phyloP scores from a whole-genome alignment of 2,797 vertebrate genomes.

The Sardinella longiceps region DNA sequence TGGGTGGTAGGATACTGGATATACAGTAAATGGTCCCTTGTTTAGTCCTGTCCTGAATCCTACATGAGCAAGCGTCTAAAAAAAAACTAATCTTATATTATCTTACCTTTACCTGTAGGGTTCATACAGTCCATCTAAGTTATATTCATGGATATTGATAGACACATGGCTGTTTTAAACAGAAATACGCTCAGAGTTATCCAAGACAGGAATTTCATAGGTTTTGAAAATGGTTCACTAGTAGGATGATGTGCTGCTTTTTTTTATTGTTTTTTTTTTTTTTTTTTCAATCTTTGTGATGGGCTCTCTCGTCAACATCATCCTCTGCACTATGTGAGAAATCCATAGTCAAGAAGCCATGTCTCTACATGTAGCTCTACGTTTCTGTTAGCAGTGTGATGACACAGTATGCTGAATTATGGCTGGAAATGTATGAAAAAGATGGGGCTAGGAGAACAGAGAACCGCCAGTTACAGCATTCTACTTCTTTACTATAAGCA shows the following conservation, averaged over 20 bases:
- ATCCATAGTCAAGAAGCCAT: neutral
- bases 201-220: neutral
- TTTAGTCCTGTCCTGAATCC: too few relatives aligned
- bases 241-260: neutral
- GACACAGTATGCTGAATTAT: neutral
- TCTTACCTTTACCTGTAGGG: too few relatives aligned
- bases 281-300: too few relatives aligned
- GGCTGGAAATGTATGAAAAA: neutral
- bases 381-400: neutral
- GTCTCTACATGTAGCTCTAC: neutral
- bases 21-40: too few relatives aligned
- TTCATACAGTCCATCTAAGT: too few relatives aligned
- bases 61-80: too few relatives aligned
- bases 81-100: too few relatives aligned
- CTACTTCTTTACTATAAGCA: too few relatives aligned
- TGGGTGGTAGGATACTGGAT: too few relatives aligned
- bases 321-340: neutral
- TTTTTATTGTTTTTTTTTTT: too few relatives aligned
- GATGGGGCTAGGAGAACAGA: too few relatives aligned
- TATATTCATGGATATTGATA: neutral
- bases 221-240: neutral
- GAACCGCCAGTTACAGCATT: too few relatives aligned
- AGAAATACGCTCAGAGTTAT: neutral
- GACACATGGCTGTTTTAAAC: neutral
- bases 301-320: neutral